phyloP scores from a whole-genome alignment of 2,888 invertebrate genomes.

The Cactoblastis cactorum region DNA sequence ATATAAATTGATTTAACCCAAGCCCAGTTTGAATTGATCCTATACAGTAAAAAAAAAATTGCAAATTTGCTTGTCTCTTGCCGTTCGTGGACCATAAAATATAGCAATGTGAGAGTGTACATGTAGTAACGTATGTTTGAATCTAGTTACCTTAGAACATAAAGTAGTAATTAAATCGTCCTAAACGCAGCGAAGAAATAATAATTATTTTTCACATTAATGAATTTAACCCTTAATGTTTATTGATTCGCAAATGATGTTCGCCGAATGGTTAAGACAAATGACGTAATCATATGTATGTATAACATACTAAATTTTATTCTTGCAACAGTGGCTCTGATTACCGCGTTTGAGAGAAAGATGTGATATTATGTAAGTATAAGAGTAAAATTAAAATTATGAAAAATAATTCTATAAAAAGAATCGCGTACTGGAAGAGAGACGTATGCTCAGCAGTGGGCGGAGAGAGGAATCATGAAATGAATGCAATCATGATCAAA shows the following conservation, averaged over 20 bases:
- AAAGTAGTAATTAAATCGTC: conserved; percentile 88
- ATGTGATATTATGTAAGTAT: no score
- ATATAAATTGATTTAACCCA: no score
- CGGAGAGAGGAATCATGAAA: no score
- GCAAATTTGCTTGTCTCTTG: not conserved
- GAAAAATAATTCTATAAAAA: no score
- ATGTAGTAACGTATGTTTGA: conserved; percentile 31
- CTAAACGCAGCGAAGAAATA: conserved; percentile 79
- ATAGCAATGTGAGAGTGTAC: conserved; percentile 28
- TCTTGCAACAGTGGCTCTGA: no score
- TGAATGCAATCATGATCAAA: no score
- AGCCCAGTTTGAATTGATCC: no score
- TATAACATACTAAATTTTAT: no score
- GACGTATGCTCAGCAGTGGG: no score
- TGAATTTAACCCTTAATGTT: conserved; percentile 9
- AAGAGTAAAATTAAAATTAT: no score
- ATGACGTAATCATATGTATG: not conserved
- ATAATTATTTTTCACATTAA: conserved; percentile 37
- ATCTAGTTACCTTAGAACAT: conserved; percentile 84
- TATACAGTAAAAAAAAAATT: not conserved
- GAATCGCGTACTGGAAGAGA: no score
- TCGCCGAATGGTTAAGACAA: not conserved
- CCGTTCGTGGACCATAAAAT: conserved; percentile 12
- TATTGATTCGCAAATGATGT: not conserved
- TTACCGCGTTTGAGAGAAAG: no score